Evolutionary conservation across 2,888 invertebrate genomes (phyloP).

Genomic region (Pseudanteris insignis): DNA sequence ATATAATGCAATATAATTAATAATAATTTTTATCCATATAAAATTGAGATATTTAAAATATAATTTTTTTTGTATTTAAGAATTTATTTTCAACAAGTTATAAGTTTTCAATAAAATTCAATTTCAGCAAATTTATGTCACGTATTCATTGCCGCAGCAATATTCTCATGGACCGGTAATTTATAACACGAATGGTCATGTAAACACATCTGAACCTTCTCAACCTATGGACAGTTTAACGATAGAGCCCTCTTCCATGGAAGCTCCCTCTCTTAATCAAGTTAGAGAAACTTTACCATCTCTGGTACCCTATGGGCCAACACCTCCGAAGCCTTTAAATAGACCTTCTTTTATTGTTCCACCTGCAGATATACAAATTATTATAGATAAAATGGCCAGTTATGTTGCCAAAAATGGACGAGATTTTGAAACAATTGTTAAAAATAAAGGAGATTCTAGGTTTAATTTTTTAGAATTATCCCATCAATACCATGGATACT

Average conservation of each 20-base stretch:
- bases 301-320: conserved; percentile 61
- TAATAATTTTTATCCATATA: too few species aligned
- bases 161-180: conserved; percentile 63
- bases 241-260: conserved; percentile 2
- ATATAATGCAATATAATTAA: too few species aligned
- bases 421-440: conserved; percentile 89
- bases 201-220: conserved; percentile 46
- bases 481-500: conserved; percentile 84
- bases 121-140: conserved; percentile 50
- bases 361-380: conserved; percentile 82
- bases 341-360: conserved; percentile 72
- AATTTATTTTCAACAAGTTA: too few species aligned
- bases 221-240: conserved; percentile 18
- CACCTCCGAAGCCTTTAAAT: conserved; percentile 63
- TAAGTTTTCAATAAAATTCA: too few species aligned
- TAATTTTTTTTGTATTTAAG: too few species aligned
- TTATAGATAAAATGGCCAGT: conserved; percentile 96
- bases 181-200: conserved; percentile 58
- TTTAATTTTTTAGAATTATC: conserved; percentile 85
- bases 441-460: conserved; percentile 83
- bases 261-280: conserved; percentile 8
- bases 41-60: too few species aligned
- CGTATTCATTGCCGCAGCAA: conserved; percentile 60
- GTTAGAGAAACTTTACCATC: conserved; percentile 52
- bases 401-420: conserved; percentile 96